Base-by-base conservation (phyloP, 2,888 invertebrate genomes). In the Platycheirus rosarum region DNA sequence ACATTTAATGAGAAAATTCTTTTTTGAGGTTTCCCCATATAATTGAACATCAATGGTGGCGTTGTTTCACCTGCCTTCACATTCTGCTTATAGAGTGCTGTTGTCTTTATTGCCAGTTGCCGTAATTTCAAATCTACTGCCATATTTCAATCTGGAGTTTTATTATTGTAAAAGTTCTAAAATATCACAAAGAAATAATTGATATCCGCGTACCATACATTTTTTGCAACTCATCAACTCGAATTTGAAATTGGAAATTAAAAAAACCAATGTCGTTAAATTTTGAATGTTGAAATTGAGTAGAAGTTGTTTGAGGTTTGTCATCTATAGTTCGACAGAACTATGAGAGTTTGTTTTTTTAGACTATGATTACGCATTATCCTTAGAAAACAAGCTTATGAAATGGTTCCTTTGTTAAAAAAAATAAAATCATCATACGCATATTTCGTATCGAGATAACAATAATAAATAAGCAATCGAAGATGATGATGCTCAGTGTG, bases 1-100 rank as follows among this genome's bases (percentile, higher is more conserved):
- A 80, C 65, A 75, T 70, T 75, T 80, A 80, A 80, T 80, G 75
- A 80, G 69, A 66, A 75, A 70, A 69, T 77, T 70, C 77, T 60
- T 48, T 65, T 70, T 70, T 69, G 60, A 75, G 40, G 69, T 80
- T 75, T 79, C 51, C 23, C 60, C 74, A 79, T 79, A 79, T 74
- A 73, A 79, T 26, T 26, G 55, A 11, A 48, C 42, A 46, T 48
- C n/a, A n/a, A n/a, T n/a, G n/a, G 44, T 11, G 20, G 9, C 16
- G 37, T 14, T 16, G 23, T 1, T 18, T 11, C n/a, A 7, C n/a
- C 3, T 9, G n/a, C 35, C 11, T n/a, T 4, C 4, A 40, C n/a
- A n/a, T 35, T 6, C 29, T 8, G 29, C n/a, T n/a, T 40, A 13
- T 11, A 29, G 6, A 18, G 14, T 51, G 32, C 32, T 0, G 13